phyloP scores from a whole-genome alignment of 2,888 invertebrate genomes.

The Trissolcus japonicus region DNA sequence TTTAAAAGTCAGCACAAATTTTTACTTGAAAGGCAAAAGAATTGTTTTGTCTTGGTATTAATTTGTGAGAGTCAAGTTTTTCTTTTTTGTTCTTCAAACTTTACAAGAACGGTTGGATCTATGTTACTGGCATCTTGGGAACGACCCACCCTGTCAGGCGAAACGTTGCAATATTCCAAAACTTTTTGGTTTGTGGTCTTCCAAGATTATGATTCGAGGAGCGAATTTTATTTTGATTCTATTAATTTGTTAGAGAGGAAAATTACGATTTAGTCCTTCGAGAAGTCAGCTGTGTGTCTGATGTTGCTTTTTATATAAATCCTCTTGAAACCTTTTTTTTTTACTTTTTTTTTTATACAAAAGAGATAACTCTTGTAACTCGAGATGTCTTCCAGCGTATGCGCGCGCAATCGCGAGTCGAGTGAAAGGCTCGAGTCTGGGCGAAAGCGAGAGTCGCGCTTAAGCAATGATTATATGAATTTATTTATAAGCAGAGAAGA shows the following conservation, averaged over 20 bases:
- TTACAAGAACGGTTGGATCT: neutral
- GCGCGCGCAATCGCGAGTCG: slow-evolving; percentile 26
- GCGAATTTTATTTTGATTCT: slow-evolving; percentile 27
- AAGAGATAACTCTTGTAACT: slow-evolving; percentile 20
- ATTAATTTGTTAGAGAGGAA: slow-evolving; percentile 11
- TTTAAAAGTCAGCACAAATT: slow-evolving; percentile 10
- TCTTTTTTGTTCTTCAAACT: slow-evolving; percentile 1
- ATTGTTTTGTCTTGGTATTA: neutral
- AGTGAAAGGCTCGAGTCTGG: slow-evolving; percentile 43
- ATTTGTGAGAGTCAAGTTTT: neutral
- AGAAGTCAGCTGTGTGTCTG: slow-evolving; percentile 7
- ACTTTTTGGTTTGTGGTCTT: slow-evolving; percentile 48
- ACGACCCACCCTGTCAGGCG: slow-evolving; percentile 63
- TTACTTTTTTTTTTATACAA: slow-evolving; percentile 11
- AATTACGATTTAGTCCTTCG: slow-evolving; percentile 4
- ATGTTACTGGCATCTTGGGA: slow-evolving; percentile 3
- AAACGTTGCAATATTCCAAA: slow-evolving; percentile 73
- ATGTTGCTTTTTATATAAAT: slow-evolving; percentile 9
- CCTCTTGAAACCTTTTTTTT: slow-evolving; percentile 7
- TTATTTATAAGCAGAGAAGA: slow-evolving; percentile 47
- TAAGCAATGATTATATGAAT: slow-evolving; percentile 52
- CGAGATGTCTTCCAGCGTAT: slow-evolving; percentile 49
- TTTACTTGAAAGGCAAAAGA: slow-evolving; percentile 1
- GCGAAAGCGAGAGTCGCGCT: slow-evolving; percentile 51
- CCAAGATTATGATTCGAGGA: slow-evolving; percentile 11